Conservation (phyloP, 2,113 vertebrate species). For the Notechis scutatus region DNA sequence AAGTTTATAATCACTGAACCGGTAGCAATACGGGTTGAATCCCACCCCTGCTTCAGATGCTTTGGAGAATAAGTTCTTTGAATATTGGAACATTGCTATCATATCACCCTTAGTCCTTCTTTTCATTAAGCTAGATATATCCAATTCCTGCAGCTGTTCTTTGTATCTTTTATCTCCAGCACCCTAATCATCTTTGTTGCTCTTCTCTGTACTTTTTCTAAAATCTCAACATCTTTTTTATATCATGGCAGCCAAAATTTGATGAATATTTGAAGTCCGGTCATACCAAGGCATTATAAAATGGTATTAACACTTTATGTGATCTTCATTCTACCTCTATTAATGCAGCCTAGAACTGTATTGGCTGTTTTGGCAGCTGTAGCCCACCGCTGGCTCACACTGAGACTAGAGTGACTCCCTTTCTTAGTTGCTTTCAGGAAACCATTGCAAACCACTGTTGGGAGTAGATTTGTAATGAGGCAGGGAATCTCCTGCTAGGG, state of each 20-base stretch:
- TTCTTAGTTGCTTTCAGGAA: not conserved
- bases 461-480: not conserved
- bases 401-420: not conserved
- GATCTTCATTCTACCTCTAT: too few species aligned
- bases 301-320: too few species aligned
- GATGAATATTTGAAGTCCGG: too few species aligned
- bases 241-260: too few species aligned
- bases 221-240: too few species aligned
- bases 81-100: not conserved
- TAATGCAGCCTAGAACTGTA: too few species aligned
- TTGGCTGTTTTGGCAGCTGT: too few species aligned
- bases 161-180: not conserved
- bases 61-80: not conserved
- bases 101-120: not conserved
- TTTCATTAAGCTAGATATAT: not conserved
- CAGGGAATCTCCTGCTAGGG: not conserved
- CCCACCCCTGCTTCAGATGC: not conserved
- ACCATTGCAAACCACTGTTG: not conserved
- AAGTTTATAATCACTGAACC: too few species aligned
- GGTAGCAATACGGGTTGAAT: too few species aligned
- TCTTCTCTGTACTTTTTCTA: not conserved
- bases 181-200: not conserved
- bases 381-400: not conserved
- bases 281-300: too few species aligned
- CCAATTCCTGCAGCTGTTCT: not conserved